These are phyloP conservation scores for Phoeniculus purpureus DNA, from an alignment of 2,797 vertebrate species.

Conservation along the genomic window DNA sequence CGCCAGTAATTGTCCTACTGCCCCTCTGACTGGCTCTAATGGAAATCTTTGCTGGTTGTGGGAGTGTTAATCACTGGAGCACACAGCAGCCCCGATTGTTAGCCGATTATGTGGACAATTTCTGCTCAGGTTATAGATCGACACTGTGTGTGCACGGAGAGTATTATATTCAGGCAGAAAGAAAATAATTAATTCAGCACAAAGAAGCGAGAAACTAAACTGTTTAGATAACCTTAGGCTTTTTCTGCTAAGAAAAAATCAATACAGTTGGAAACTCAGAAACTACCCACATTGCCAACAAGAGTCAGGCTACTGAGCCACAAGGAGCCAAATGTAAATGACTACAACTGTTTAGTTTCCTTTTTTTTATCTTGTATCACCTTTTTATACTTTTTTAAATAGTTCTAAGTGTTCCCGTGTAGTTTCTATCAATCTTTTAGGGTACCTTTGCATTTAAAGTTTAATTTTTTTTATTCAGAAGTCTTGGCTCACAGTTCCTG, in stretches of 20 bases:
- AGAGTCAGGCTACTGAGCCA: background rate
- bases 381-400: background rate
- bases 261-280: constrained; percentile 41
- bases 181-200: constrained; percentile 54
- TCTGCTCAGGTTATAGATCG: background rate
- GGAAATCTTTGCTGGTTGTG: background rate
- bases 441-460: background rate
- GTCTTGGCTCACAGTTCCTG: background rate
- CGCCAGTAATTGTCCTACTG: background rate
- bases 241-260: constrained; percentile 59
- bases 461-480: background rate
- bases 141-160: background rate
- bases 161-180: constrained; percentile 16
- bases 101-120: background rate
- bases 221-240: constrained; percentile 65
- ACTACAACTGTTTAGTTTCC: background rate
- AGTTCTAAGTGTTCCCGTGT: background rate
- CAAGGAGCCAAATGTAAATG: background rate
- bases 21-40: background rate
- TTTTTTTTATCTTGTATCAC: background rate
- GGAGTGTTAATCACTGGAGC: constrained; percentile 1
- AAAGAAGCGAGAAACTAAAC: constrained; percentile 50
- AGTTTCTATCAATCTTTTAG: background rate
- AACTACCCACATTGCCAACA: background rate
- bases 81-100: accelerated